Conservation (phyloP, 2,113 vertebrate genomes). For the Barbus barbus region DNA sequence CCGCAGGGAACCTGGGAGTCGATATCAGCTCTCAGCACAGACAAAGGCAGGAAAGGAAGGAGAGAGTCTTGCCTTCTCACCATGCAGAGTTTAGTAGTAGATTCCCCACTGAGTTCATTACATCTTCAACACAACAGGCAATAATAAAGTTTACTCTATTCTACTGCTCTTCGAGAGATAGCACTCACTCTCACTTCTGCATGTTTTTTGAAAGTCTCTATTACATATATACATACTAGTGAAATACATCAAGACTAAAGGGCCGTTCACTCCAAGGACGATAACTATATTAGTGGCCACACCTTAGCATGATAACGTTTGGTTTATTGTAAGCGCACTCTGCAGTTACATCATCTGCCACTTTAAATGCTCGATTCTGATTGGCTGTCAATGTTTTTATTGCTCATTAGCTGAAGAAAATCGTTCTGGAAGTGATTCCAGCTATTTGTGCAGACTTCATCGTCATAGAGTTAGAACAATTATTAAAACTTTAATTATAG, state of each 20-base stretch:
- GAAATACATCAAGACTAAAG: not conserved
- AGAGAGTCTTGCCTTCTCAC: conserved; percentile 8
- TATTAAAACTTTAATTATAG: no score
- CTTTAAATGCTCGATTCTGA: no score
- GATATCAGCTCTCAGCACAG: conserved; percentile 26
- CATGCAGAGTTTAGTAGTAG: conserved; percentile 25
- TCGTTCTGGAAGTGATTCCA: no score
- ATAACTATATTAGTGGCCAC: no score
- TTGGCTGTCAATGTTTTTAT: no score
- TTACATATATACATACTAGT: not conserved
- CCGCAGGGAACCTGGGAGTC: conserved; percentile 46
- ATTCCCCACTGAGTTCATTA: conserved; percentile 35
- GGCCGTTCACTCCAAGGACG: no score
- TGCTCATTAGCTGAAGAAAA: no score
- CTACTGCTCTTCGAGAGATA: not conserved
- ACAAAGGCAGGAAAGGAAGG: not conserved
- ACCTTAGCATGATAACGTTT: no score
- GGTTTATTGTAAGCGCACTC: no score
- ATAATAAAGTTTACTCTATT: conserved; percentile 23
- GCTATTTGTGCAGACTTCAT: no score
- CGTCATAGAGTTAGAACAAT: no score
- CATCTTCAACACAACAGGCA: conserved; percentile 15
- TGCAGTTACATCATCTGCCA: no score
- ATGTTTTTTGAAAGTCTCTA: not conserved
- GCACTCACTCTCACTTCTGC: not conserved